Evolutionary conservation across 2,888 invertebrate genomes (phyloP).

Genomic region (Alloplasta piceator): DNA sequence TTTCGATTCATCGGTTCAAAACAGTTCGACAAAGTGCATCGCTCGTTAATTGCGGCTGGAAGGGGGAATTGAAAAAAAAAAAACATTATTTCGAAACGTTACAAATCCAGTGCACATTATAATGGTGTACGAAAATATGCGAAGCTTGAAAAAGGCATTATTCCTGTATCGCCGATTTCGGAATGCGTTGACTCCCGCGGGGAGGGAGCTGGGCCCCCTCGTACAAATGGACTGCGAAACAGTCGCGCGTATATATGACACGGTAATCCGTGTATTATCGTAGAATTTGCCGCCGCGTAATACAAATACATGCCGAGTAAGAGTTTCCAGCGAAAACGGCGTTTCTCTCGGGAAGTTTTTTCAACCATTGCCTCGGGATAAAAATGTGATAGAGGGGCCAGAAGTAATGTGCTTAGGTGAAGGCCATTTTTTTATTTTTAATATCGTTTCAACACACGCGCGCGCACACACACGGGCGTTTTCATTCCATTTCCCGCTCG

Average conservation of each 20-base stretch:
- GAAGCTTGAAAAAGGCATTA: constrained; percentile 26
- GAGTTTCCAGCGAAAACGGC: background rate
- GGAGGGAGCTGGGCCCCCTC: background rate
- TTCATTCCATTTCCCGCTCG: constrained; percentile 1
- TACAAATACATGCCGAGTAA: too few species aligned
- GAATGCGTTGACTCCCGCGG: constrained; percentile 7
- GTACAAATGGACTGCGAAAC: background rate
- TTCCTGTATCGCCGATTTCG: constrained; percentile 25
- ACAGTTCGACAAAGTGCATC: background rate
- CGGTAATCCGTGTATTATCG: constrained; percentile 23
- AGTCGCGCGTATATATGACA: background rate
- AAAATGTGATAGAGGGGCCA: constrained; percentile 67
- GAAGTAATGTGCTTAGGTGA: constrained; percentile 80
- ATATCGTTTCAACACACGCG: constrained; percentile 72
- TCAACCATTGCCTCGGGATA: constrained; percentile 8
- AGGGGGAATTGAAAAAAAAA: background rate
- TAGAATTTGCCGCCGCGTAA: background rate
- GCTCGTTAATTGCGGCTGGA: background rate
- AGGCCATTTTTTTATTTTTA: constrained; percentile 79
- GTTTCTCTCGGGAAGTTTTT: background rate
- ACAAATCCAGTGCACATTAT: background rate
- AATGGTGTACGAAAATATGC: constrained; percentile 1
- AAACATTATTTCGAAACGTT: background rate
- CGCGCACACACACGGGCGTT: constrained; percentile 32
- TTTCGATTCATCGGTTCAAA: background rate